Base-by-base conservation (phyloP, 1,140 invertebrate species). In the Cylas formicarius region DNA sequence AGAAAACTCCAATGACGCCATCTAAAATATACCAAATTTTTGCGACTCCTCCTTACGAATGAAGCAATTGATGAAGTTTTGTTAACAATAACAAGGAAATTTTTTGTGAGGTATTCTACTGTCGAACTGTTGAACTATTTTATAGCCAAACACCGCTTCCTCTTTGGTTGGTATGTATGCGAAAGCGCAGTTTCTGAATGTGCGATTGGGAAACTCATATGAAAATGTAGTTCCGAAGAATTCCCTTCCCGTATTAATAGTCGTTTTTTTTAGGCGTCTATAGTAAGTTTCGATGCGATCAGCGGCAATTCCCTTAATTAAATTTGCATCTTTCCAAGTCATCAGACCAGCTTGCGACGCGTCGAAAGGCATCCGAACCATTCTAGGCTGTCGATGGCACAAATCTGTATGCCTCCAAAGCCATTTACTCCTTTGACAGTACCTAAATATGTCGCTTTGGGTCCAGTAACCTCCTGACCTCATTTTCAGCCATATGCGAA, bases 81-180 rank as follows among this genome's bases (percentile, higher is more conserved):
- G n/a, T n/a, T 33, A 39, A 32, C 44, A 46, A 39, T 39, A 46
- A 18, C 44, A 46, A 32, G 14, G 19, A 8, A 39, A 18, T 33
- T 33, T 46, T 31, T 24, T 31, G n/a, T 36, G 33, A 31, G 43
- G 22, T 5, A n/a, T 11, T 29, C 14, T 19, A 9, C 22, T 14
- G 7, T 49, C 47, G 16, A 43, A 41, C 0, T 26, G 33, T 35
- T 49, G 32, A 11, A 41, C 14, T 1, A 49, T 38, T 20, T 38
- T 43, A 13, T 26, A 49, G 6, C 28, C 23, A 10, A 46, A 47
- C 4, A 53, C 19, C 14, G 56, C 46, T 18, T 58, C 47, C 36
- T 64, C 58, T 50, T 62, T 61, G 7, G 48, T 42, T 14, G 60
- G 53, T 23, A 56, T 29, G 44, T 64, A 64, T 13, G 62, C 52